Conservation (phyloP, 2,113 vertebrate genomes). For the Semicossyphus pulcher region DNA sequence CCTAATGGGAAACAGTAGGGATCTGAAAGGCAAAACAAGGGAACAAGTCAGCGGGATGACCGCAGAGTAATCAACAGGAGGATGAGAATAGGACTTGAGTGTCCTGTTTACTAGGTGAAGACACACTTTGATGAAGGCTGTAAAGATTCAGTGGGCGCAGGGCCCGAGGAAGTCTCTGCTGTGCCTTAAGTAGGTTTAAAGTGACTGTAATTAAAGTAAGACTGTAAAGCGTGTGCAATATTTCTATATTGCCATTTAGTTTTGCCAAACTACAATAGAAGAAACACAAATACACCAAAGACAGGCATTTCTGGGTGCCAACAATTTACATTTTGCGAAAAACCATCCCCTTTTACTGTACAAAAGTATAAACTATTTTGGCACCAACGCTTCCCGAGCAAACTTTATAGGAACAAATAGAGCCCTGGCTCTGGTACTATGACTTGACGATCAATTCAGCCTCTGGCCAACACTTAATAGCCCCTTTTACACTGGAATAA, state of each 20-base stretch:
- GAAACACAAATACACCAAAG: too few relatives aligned
- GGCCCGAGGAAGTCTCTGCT: conserved; percentile 35
- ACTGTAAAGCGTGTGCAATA: background rate
- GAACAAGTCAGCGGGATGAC: conserved; percentile 18
- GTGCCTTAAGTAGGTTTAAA: conserved; percentile 14
- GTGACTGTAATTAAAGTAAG: background rate
- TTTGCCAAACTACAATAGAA: too few relatives aligned
- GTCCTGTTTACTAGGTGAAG: conserved; percentile 59
- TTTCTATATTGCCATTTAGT: background rate
- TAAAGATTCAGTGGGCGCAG: conserved; percentile 17
- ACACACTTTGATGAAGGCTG: conserved; percentile 39
- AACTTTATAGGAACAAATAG: too few relatives aligned
- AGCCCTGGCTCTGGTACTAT: too few relatives aligned
- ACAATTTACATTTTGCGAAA: too few relatives aligned
- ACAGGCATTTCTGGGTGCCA: too few relatives aligned
- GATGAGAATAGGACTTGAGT: conserved; percentile 36
- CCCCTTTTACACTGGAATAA: too few relatives aligned
- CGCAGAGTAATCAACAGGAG: conserved; percentile 27
- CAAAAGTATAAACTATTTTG: too few relatives aligned
- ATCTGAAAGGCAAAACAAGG: background rate
- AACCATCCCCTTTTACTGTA: too few relatives aligned
- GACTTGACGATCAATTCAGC: too few relatives aligned
- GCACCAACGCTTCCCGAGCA: too few relatives aligned
- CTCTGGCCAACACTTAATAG: too few relatives aligned
- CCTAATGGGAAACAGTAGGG: background rate